Evolutionary conservation across 2,113 vertebrate species (phyloP).

Genomic region (Cheilinus undulatus): DNA sequence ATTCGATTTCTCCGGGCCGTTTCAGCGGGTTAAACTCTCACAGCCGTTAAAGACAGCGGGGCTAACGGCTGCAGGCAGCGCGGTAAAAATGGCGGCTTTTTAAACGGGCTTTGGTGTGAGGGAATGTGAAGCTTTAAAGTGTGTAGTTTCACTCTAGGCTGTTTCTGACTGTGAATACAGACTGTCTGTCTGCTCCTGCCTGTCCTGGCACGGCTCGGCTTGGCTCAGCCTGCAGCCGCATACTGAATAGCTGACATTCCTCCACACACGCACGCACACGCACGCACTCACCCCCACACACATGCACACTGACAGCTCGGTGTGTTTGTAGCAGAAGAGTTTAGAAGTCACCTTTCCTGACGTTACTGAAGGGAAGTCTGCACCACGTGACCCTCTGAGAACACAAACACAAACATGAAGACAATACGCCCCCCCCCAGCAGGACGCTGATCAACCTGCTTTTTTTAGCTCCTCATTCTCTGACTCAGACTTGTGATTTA

Average conservation of each 20-base stretch:
- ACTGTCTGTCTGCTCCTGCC: no score
- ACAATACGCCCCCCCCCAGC: neutral
- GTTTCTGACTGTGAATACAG: neutral
- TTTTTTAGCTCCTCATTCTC: no score
- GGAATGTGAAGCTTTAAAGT: neutral
- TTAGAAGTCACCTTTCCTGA: constrained; percentile 28
- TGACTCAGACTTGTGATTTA: no score
- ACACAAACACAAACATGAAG: constrained; percentile 3
- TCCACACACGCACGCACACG: constrained; percentile 12
- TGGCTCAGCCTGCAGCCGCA: constrained; percentile 14
- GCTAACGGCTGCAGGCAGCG: neutral
- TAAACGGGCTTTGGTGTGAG: neutral
- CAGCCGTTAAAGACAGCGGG: neutral
- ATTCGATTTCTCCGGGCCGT: accelerated
- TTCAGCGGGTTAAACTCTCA: neutral
- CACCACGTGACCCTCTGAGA: constrained; percentile 12
- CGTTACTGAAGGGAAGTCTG: constrained; percentile 26
- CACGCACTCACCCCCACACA: constrained; percentile 5
- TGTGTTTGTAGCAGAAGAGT: neutral
- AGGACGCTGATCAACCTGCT: no score
- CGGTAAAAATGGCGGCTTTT: constrained; percentile 1
- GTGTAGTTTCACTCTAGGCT: neutral
- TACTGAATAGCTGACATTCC: constrained; percentile 66
- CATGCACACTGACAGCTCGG: neutral
- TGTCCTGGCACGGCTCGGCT: constrained; percentile 39